Evolutionary conservation across 92 coral and sea anemone genomes (phyloP).

Genomic region (Palythoa heliodiscus): DNA sequence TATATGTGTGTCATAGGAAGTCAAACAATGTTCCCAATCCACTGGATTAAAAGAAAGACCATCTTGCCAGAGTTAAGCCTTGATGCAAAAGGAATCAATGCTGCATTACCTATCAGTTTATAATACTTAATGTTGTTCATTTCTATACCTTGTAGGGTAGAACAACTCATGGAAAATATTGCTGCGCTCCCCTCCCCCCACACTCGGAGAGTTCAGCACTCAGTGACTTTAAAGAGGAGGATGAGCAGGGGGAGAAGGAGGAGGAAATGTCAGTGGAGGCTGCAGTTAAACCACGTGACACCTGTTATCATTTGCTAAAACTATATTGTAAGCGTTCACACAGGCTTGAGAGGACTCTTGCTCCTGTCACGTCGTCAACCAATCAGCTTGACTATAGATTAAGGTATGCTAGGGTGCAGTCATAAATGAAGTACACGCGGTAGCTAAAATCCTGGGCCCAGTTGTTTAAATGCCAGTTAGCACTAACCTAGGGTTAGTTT

Average conservation of each 20-base stretch:
- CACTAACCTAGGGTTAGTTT: too few relatives aligned
- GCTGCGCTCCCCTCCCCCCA: constrained; percentile 82
- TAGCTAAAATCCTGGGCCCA: too few relatives aligned
- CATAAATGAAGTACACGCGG: background rate
- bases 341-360: constrained; percentile 82
- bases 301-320: constrained; percentile 93
- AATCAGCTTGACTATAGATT: constrained; percentile 88
- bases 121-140: background rate
- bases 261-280: constrained; percentile 51
- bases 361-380: constrained; percentile 84
- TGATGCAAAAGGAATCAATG: background rate
- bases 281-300: constrained; percentile 63
- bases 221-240: background rate
- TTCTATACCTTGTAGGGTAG: constrained; percentile 57
- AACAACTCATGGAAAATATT: constrained; percentile 73
- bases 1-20: too few relatives aligned
- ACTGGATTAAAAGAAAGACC: background rate
- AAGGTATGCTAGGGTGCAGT: constrained; percentile 61
- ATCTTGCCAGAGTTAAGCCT: background rate
- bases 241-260: constrained; percentile 27
- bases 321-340: constrained; percentile 93
- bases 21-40: too few relatives aligned
- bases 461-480: background rate
- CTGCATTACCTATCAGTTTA: background rate
- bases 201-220: constrained; percentile 50